These are phyloP conservation scores for Grammomys surdaster DNA, from an alignment of 2,113 vertebrate genomes.

Conservation along the genomic window DNA sequence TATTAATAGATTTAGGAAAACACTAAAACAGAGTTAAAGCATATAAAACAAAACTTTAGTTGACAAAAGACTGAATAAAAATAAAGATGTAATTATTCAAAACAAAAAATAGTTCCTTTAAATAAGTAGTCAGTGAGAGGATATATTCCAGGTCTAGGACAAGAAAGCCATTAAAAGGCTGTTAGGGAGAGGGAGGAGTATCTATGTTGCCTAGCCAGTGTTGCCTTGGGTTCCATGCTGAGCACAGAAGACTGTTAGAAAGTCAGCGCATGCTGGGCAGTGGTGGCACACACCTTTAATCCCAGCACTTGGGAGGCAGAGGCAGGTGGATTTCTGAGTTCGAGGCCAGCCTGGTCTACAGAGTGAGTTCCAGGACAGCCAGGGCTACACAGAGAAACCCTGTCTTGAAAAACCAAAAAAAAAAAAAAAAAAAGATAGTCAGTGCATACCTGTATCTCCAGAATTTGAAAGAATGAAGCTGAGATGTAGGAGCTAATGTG, in stretches of 20 bases:
- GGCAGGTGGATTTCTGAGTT: too few relatives aligned
- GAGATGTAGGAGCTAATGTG: too few relatives aligned
- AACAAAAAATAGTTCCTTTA: constrained; percentile 46
- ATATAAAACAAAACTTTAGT: constrained; percentile 47
- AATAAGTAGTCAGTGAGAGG: background rate
- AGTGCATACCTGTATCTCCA: background rate
- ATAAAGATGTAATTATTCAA: constrained; percentile 42
- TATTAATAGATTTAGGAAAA: constrained; percentile 48
- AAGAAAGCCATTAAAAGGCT: constrained; percentile 12
- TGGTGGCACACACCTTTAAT: too few relatives aligned
- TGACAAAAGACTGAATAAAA: constrained; percentile 32
- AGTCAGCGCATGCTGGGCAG: too few relatives aligned
- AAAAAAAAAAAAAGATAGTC: too few relatives aligned
- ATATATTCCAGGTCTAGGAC: constrained; percentile 13
- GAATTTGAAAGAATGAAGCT: background rate
- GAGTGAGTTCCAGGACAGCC: too few relatives aligned
- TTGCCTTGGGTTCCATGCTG: background rate
- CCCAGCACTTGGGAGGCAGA: too few relatives aligned
- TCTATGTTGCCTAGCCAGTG: background rate
- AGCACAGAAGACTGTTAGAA: background rate
- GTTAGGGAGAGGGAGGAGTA: background rate
- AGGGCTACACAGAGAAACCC: too few relatives aligned
- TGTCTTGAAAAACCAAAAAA: too few relatives aligned
- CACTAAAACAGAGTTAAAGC: constrained; percentile 35
- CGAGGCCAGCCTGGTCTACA: too few relatives aligned